These are phyloP conservation scores for Colius striatus DNA, from an alignment of 2,113 vertebrate genomes.

Conservation along the genomic window DNA sequence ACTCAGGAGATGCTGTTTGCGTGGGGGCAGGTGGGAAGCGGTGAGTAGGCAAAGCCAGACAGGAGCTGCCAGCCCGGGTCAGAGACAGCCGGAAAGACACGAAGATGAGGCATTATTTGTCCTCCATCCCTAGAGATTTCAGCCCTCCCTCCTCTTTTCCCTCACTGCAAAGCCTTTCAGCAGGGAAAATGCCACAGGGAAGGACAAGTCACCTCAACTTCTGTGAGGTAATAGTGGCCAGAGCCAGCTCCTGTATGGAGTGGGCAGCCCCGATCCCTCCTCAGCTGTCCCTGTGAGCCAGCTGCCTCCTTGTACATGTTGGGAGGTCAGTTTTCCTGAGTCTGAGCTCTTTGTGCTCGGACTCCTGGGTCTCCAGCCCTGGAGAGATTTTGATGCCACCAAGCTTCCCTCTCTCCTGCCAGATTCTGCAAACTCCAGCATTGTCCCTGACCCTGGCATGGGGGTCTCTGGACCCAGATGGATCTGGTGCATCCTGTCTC, in stretches of 20 bases:
- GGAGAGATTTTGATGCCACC: neutral
- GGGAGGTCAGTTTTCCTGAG: neutral
- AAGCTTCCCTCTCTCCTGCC: neutral
- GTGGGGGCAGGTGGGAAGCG: neutral
- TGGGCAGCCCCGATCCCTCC: accelerated
- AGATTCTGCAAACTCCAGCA: neutral
- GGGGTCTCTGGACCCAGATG: neutral
- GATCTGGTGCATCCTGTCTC: accelerated
- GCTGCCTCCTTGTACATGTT: accelerated
- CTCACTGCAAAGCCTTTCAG: neutral
- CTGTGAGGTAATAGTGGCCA: neutral
- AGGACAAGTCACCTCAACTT: neutral
- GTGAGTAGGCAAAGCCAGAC: constrained; percentile 37
- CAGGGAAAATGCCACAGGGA: accelerated
- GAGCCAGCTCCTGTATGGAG: neutral
- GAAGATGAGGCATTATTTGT: constrained; percentile 6
- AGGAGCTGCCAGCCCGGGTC: neutral
- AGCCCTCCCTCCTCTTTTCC: neutral
- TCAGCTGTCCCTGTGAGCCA: accelerated
- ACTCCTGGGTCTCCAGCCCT: no score
- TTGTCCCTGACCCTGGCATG: accelerated
- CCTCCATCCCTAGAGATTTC: neutral
- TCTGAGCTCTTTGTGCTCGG: neutral
- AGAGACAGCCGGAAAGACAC: neutral
- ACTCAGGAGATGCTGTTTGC: constrained; percentile 18